Evolutionary conservation across 2,888 invertebrate genomes (phyloP), one percentile per base, ranked within the genome.

Genomic region (Cheilosia scutellata): DNA sequence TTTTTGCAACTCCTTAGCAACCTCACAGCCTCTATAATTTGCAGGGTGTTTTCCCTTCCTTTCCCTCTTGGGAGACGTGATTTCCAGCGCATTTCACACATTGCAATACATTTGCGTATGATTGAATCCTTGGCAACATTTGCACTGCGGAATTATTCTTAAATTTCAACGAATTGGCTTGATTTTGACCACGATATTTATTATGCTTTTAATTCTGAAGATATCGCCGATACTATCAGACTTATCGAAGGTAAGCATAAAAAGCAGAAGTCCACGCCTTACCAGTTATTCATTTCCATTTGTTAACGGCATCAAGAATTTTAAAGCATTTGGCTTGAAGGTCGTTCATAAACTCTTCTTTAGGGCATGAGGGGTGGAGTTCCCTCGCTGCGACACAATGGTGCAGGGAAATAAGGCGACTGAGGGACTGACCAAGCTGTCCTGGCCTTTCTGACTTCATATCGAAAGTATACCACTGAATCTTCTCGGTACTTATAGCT

Each of bases 221-320:
- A 42, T 42, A 42, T 42, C 13, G 13, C 13, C 42, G n/a, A 42
- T 42, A 13, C 2, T 42, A 42, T 42, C 42, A 2, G 42, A 42
- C 42, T 11, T 42, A 42, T 42, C n/a, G n/a, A n/a, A n/a, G n/a
- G n/a, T n/a, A n/a, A n/a, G n/a, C n/a, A n/a, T n/a, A n/a, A n/a
- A n/a, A n/a, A n/a, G n/a, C n/a, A n/a, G n/a, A n/a, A n/a, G n/a
- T n/a, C n/a, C n/a, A n/a, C n/a, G n/a, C n/a, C n/a, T n/a, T n/a
- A n/a, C n/a, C n/a, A n/a, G n/a, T n/a, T 2, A 5, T 49, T 5
- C 2, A 25, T 2, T 49, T 49, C 49, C n/a, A 7, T 25, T 11
- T 49, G 49, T 11, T 49, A 16, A n/a, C 11, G 16, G 55, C 31
- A 31, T 55, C 31, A 55, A 55, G 55, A 55, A 55, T 55, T 55